Evolutionary conservation across 1,140 invertebrate species (phyloP), one percentile per base, ranked within the genome.

Genomic region (Cryptotermes secundus): DNA sequence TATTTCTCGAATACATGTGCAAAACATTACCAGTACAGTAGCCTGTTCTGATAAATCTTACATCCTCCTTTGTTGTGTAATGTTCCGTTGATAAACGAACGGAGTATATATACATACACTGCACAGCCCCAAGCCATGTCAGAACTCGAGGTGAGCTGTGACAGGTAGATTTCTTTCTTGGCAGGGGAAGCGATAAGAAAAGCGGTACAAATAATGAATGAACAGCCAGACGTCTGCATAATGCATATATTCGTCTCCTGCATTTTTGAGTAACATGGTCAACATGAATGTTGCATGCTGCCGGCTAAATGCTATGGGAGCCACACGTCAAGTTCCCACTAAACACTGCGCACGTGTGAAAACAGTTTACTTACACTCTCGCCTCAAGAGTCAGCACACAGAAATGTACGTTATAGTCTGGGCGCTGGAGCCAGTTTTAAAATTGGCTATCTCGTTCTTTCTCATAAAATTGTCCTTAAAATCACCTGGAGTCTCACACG

Each of bases 211-310:
- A 72, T 72, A 72, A 72, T 31, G 59, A 31, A 72, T 72, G 59
- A 19, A 19, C 45, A 49, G 16, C 3, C 45, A 49, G 16, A 19
- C n/a, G 59, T 26, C 59, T 31, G 59, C 59, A 72, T 72, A 72
- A 72, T 72, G n/a, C 59, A 72, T 31, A 16, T 26, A 72, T 26
- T 72, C n/a, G 59, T 6, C 59, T 72, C 26, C 59, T 72, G 59
- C 59, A 72, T 72, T 0, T 6, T 12, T 9, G 59, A 72, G n/a
- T 12, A 31, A 31, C 59, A 14, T 31, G n/a, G 59, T 72, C 59
- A 72, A n/a, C 59, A 72, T 72, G n/a, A 72, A 72, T 72, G 59
- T 26, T 72, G 59, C 59, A 72, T 72, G 59, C n/a, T 31, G 59
- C 26, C 9, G n/a, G 59, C 59, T 72, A 72, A n/a, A 72, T 72